phyloP scores from a whole-genome alignment of 1,140 invertebrate genomes.

The Maconellicoccus hirsutus region DNA sequence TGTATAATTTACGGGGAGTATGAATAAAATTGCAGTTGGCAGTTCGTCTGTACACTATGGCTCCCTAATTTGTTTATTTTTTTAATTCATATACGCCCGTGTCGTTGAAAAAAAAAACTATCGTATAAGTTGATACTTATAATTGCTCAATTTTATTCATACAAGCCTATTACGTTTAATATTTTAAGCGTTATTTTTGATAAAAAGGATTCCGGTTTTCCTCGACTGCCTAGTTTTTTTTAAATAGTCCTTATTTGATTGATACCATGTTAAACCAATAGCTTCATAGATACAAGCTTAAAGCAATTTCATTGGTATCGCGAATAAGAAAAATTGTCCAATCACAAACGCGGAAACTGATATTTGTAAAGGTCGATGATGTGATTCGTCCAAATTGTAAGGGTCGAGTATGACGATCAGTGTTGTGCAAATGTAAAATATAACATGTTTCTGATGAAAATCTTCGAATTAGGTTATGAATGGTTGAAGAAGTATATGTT shows the following conservation, averaged over 20 bases:
- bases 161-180: slow-evolving; percentile 14
- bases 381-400: neutral
- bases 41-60: neutral
- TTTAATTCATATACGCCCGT: neutral
- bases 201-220: neutral
- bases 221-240: neutral
- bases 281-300: neutral
- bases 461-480: too few relatives aligned
- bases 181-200: neutral
- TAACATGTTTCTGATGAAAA: too few relatives aligned
- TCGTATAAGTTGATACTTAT: slow-evolving; percentile 10
- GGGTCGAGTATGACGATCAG: too few relatives aligned
- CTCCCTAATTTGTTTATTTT: neutral
- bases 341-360: neutral
- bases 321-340: too few relatives aligned
- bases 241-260: neutral
- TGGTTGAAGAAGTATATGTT: too few relatives aligned
- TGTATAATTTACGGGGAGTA: neutral
- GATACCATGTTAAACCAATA: neutral
- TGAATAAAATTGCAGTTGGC: neutral
- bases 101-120: neutral
- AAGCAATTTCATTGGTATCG: neutral
- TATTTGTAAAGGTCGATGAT: neutral
- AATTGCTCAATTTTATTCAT: slow-evolving; percentile 22
- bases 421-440: too few relatives aligned